phyloP scores from a whole-genome alignment of 1,140 invertebrate genomes.

The Potamilus streckersoni region DNA sequence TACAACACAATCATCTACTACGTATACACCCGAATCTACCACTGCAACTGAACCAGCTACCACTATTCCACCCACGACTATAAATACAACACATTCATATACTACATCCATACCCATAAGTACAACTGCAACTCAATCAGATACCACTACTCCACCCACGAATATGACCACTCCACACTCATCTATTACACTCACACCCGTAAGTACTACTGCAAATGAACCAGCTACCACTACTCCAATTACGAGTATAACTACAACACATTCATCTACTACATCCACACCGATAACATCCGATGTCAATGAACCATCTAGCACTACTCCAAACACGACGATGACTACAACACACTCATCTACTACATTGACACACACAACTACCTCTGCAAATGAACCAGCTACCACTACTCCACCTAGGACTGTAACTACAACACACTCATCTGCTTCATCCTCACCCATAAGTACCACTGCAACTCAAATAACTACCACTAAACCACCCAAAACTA shows the following conservation, averaged over 20 bases:
- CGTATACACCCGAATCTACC: too few relatives aligned
- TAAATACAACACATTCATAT: too few relatives aligned
- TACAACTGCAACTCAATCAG: too few relatives aligned
- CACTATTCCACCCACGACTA: too few relatives aligned
- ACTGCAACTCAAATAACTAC: background rate
- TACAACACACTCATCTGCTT: background rate
- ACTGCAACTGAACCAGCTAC: too few relatives aligned
- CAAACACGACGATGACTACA: background rate
- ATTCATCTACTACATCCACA: background rate
- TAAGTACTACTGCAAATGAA: background rate
- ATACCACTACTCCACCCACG: background rate
- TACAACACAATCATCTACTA: too few relatives aligned
- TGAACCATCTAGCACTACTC: background rate
- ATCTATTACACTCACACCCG: background rate
- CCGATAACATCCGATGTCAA: background rate
- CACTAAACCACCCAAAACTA: background rate
- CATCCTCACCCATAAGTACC: background rate
- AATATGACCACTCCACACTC: background rate
- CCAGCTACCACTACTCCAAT: too few relatives aligned
- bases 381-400: background rate
- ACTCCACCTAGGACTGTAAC: background rate
- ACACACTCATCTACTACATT: background rate
- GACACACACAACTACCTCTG: background rate
- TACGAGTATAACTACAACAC: background rate
- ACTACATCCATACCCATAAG: too few relatives aligned